Conservation (phyloP, 2,113 vertebrate genomes). For the Pteronura brasiliensis region DNA sequence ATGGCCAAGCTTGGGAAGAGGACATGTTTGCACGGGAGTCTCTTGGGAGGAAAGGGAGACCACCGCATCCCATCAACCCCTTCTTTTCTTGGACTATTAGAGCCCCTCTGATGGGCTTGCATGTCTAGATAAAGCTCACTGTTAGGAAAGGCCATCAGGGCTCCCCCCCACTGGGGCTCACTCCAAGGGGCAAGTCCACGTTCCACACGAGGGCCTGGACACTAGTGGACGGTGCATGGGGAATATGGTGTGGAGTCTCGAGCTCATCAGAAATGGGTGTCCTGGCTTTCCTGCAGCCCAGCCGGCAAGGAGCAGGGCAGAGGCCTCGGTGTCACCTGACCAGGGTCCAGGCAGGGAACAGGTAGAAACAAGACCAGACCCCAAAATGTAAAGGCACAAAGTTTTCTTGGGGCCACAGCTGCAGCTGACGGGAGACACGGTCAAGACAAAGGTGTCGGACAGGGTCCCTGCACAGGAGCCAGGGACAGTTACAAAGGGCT, state of each 20-base stretch:
- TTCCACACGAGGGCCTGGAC: background rate
- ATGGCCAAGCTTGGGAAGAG: no score
- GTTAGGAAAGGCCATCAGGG: background rate
- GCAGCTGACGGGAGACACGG: background rate
- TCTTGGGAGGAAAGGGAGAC: background rate
- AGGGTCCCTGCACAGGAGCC: background rate
- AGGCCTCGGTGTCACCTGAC: background rate
- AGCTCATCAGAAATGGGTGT: background rate
- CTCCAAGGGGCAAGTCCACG: background rate
- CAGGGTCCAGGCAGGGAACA: background rate
- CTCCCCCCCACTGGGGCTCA: background rate
- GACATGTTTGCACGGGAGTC: background rate
- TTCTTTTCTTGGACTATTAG: background rate
- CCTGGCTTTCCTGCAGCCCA: background rate
- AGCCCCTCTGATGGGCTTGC: no score
- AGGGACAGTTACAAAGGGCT: background rate
- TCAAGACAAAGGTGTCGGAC: background rate
- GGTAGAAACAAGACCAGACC: background rate
- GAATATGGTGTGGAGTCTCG: background rate
- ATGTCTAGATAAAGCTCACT: background rate
- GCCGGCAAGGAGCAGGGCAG: background rate
- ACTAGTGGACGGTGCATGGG: no score
- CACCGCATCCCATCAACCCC: accelerated
- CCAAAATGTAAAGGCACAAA: background rate
- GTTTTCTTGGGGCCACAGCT: background rate